Evolutionary conservation across 2,113 vertebrate species (phyloP).

Genomic region (Chauna torquata): DNA sequence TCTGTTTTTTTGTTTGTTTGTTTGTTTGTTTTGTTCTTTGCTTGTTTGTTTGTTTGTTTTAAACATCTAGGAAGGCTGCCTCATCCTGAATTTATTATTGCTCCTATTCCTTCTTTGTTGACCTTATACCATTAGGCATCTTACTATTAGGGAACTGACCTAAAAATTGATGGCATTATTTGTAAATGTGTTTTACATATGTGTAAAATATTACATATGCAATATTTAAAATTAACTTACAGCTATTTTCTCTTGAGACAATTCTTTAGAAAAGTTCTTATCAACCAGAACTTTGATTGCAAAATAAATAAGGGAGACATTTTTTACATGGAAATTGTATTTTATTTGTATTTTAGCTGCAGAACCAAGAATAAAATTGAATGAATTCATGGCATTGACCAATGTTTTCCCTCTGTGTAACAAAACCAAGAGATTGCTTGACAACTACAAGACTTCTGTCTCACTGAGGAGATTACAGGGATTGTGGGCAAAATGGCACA

Average conservation of each 20-base stretch:
- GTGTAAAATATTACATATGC: no score
- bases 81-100: background rate
- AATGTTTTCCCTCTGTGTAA: background rate
- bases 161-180: background rate
- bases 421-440: background rate
- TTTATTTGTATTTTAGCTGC: background rate
- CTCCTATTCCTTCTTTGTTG: background rate
- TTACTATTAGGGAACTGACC: background rate
- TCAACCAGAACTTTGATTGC: background rate
- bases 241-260: background rate
- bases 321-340: background rate
- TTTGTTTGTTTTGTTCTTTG: no score
- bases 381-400: background rate
- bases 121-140: background rate
- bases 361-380: background rate
- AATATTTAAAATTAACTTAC: background rate
- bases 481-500: constrained; percentile 17
- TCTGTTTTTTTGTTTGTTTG: no score
- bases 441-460: background rate
- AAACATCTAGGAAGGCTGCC: background rate
- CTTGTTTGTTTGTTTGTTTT: no score
- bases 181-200: background rate
- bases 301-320: background rate
- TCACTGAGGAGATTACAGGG: background rate
- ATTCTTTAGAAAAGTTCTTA: background rate